These are phyloP conservation scores for Morinoia aosen DNA, from an alignment of 2,888 invertebrate genomes.

Conservation along the genomic window DNA sequence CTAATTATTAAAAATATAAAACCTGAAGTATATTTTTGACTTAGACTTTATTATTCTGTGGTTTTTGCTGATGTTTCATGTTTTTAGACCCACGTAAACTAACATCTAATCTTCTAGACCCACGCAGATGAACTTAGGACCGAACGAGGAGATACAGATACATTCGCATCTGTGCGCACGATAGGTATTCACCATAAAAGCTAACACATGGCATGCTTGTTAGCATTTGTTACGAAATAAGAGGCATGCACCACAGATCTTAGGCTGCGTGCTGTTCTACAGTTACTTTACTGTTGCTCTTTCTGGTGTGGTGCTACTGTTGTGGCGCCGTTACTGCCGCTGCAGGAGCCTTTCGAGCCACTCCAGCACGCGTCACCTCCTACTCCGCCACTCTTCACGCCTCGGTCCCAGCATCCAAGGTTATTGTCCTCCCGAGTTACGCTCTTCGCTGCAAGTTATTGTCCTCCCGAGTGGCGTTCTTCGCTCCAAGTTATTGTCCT, in stretches of 20 bases:
- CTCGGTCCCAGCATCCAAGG: background rate
- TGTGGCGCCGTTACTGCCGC: background rate
- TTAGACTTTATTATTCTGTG: background rate
- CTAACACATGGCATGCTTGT: background rate
- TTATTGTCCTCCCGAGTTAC: background rate
- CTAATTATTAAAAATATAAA: background rate
- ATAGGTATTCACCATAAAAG: background rate
- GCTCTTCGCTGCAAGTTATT: background rate
- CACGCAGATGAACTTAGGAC: no score
- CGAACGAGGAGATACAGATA: no score
- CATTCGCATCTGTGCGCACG: background rate
- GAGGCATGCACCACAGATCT: background rate
- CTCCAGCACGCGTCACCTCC: background rate
- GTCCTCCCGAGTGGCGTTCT: background rate
- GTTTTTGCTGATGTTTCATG: background rate
- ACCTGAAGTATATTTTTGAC: background rate
- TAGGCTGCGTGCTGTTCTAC: background rate
- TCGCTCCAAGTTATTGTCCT: background rate
- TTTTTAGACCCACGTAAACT: no score
- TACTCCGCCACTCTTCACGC: background rate
- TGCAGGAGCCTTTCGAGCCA: background rate
- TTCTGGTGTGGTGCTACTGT: background rate
- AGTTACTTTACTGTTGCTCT: background rate
- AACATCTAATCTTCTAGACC: background rate
- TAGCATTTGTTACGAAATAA: background rate